Base-by-base conservation (phyloP, 2,797 vertebrate genomes). In the Limosa lapponica region DNA sequence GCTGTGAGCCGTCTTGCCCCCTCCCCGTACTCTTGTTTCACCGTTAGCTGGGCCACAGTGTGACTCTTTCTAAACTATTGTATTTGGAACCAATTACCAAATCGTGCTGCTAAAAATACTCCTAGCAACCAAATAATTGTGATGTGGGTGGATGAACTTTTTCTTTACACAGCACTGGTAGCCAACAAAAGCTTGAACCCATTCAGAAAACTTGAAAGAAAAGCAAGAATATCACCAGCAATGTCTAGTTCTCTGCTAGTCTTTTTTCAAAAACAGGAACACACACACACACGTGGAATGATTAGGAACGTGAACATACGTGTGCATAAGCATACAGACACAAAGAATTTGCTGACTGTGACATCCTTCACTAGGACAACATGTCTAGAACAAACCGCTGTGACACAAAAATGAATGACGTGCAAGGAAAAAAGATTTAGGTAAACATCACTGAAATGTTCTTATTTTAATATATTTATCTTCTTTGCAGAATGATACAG, bases 71-170 rank as follows among this genome's bases (percentile, higher is more conserved):
- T 83, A 39, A 79, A 66, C 32, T 54, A 79, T 55, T 95, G 55
- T 90, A 43, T 94, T 95, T 95, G 62, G 54, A 95, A 69, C 58
- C 32, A 79, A 34, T 79, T 88, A 83, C 77, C n/a, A 66, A 95
- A 91, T 75, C 0, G 1, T 87, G 55, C 39, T 79, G 91, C 85
- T 96, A 94, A 95, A 95, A 96, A 73, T 86, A 94, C 20, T 75
- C 51, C 58, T 75, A 91, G 65, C 80, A 93, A 72, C 70, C 55
- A 90, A 96, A 69, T 81, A 92, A 94, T 91, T 92, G 82, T 65
- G 62, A n/a, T 78, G 87, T 94, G 69, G 43, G 43, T 84, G 77
- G 91, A 72, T 64, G 25, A 95, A 82, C 58, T 51, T 93, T 77
- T 91, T 51, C 48, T 87, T 73, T 83, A 51, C n/a, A n/a, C 30